A percentile compares a stretch with the other conserved stretches of the same genome.
These are phyloP conservation scores for Anoplophora glabripennis DNA, from an alignment of 1,140 invertebrate species.

Conservation along the genomic window DNA sequence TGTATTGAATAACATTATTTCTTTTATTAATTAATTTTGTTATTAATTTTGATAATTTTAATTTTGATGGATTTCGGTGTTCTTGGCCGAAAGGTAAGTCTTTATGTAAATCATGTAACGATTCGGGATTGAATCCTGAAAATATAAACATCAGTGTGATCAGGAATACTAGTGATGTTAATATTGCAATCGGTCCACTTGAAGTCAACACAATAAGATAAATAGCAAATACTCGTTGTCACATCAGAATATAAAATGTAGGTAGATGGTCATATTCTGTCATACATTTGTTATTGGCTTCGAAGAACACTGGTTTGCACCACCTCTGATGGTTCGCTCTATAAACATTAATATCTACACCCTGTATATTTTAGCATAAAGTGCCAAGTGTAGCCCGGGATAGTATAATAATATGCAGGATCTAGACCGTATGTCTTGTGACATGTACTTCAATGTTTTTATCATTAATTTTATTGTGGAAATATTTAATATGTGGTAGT, in stretches of 20 bases:
- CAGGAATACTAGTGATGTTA: background rate
- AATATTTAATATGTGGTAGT: conserved; percentile 39
- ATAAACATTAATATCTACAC: conserved; percentile 42
- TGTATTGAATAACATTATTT: conserved; percentile 47
- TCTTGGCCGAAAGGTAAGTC: conserved; percentile 48
- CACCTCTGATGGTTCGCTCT: conserved; percentile 45
- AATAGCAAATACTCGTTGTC: conserved; percentile 51
- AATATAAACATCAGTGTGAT: no score
- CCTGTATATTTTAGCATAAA: conserved; percentile 32
- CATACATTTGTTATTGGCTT: conserved; percentile 49
- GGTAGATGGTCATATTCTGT: conserved; percentile 15
- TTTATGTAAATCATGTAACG: conserved; percentile 36
- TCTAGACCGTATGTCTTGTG: conserved; percentile 41
- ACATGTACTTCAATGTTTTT: conserved; percentile 34
- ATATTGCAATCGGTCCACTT: conserved; percentile 11
- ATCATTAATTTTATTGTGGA: conserved; percentile 43
- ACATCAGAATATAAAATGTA: conserved; percentile 52
- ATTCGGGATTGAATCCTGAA: no score
- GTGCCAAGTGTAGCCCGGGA: conserved; percentile 43
- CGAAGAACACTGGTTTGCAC: conserved; percentile 39
- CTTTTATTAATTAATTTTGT: conserved; percentile 35
- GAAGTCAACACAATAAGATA: conserved; percentile 49
- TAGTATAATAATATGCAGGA: conserved; percentile 43
- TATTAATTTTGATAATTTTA: conserved; percentile 45
- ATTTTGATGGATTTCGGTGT: conserved; percentile 23